A percentile compares a stretch with the other conserved stretches of the same genome.
Evolutionary conservation across 2,888 invertebrate genomes (phyloP).

Genomic region (Aspidiotus rigidus): DNA sequence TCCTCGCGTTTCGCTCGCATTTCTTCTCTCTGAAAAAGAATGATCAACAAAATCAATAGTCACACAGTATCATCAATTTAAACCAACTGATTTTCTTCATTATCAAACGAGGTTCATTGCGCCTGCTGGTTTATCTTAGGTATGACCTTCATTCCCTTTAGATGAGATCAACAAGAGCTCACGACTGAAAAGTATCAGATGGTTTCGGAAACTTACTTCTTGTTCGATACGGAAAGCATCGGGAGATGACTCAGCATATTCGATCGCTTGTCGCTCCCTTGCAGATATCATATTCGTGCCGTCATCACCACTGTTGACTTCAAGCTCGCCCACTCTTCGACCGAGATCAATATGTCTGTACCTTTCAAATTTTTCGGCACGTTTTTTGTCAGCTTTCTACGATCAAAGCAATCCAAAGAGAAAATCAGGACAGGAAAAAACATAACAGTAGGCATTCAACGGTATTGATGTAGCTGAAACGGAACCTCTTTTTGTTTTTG

Average conservation of each 20-base stretch:
- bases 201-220: background rate
- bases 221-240: background rate
- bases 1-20: slow-evolving; percentile 1
- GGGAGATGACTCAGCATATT: background rate
- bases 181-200: background rate
- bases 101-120: too few relatives aligned
- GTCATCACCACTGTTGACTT: background rate
- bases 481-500: slow-evolving; percentile 16
- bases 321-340: background rate
- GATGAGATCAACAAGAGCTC: too few relatives aligned
- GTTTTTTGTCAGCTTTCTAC: slow-evolving; percentile 20
- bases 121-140: too few relatives aligned
- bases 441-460: too few relatives aligned
- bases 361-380: slow-evolving; percentile 11
- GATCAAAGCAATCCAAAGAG: background rate
- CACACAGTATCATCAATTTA: too few relatives aligned
- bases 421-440: too few relatives aligned
- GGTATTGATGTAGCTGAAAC: background rate
- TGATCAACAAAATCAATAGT: too few relatives aligned
- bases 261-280: background rate
- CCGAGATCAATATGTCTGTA: slow-evolving; percentile 13
- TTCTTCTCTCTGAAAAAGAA: background rate
- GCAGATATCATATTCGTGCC: background rate
- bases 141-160: too few relatives aligned
- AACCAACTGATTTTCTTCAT: too few relatives aligned